Base-by-base conservation (phyloP, 2,113 vertebrate species). In the Eurystomus gularis region DNA sequence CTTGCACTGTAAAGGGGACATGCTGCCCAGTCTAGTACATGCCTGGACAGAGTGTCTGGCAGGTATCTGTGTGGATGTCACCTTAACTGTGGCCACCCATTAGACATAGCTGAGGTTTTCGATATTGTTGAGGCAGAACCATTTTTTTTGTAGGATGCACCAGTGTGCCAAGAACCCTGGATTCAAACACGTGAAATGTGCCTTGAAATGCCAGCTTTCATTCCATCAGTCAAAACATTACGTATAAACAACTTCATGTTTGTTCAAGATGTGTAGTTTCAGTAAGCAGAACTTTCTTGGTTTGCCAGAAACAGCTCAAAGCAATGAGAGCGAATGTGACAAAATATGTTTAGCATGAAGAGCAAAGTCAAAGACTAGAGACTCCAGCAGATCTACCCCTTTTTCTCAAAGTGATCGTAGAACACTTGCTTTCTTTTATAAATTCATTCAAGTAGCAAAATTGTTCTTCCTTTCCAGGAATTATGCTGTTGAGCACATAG, bases 171-270 rank as follows among this genome's bases (percentile, higher is more conserved):
- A 78, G 79, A 88, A 28, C 51, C 5, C 26, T 76, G 79, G 68
- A 44, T 83, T 26, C 21, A 55, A 82, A 83, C 39, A 44, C n/a
- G 81, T 86, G 55, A 83, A 94, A 88, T 68, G 46, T 44, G 39
- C 62, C 40, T 66, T 44, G 40, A 89, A 97, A 91, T 89, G 69
- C 39, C 83, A 94, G 82, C 48, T 96, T 97, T 96, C 82, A 21
- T 76, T 94, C 44, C 48, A 83, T 78, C 85, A n/a, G 3, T 95
- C 96, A 94, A 95, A 96, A 95, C 80, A 81, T 81, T 82, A 71
- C 24, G 0, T 72, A 70, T 29, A 95, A 96, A 94, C 90, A 95
- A 62, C 33, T 80, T 46, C 13, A 19, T 87, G 51, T 88, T 91
- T 94, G 65, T 88, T 96, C 87, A 91, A 94, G 91, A 90, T 37